These are phyloP conservation scores for Macropis europaea DNA, from an alignment of 2,888 invertebrate genomes.

Conservation along the genomic window DNA sequence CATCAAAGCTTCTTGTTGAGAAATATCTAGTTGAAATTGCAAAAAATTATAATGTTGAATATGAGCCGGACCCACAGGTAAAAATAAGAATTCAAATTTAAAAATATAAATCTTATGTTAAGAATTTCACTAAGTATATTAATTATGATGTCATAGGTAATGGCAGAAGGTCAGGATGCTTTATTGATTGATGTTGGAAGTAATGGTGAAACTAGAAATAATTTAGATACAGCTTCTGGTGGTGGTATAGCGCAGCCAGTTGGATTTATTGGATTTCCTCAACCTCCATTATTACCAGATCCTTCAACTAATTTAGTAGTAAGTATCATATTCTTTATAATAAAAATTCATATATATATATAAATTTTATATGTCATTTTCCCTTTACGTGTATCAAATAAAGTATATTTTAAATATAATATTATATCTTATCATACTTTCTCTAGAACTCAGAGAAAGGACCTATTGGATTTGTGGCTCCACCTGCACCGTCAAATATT, in stretches of 20 bases:
- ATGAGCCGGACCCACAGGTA: conserved; percentile 94
- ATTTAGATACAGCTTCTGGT: conserved; percentile 81
- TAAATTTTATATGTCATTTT: no score
- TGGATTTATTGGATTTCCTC: conserved; percentile 92
- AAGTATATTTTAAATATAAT: conserved; percentile 63
- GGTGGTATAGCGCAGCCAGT: conserved; percentile 84
- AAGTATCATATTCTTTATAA: conserved; percentile 12
- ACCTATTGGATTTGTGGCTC: conserved; percentile 72
- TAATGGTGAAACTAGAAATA: conserved; percentile 80
- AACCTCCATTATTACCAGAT: conserved; percentile 84
- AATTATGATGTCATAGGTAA: conserved; percentile 79
- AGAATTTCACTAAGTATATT: background rate
- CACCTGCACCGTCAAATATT: conserved; percentile 55
- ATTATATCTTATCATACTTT: background rate
- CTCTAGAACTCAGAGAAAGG: conserved; percentile 61
- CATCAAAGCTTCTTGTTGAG: conserved; percentile 96
- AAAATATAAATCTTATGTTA: background rate
- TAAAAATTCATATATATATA: background rate
- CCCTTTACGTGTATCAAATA: no score
- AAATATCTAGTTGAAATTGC: conserved; percentile 97
- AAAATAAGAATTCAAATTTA: background rate
- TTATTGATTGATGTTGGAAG: conserved; percentile 74
- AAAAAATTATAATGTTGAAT: conserved; percentile 95
- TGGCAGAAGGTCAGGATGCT: conserved; percentile 86
- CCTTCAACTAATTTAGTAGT: conserved; percentile 75